Evolutionary conservation across 2,113 vertebrate genomes (phyloP), one percentile per base, ranked within the genome.

Genomic region (Holacanthus passer): DNA sequence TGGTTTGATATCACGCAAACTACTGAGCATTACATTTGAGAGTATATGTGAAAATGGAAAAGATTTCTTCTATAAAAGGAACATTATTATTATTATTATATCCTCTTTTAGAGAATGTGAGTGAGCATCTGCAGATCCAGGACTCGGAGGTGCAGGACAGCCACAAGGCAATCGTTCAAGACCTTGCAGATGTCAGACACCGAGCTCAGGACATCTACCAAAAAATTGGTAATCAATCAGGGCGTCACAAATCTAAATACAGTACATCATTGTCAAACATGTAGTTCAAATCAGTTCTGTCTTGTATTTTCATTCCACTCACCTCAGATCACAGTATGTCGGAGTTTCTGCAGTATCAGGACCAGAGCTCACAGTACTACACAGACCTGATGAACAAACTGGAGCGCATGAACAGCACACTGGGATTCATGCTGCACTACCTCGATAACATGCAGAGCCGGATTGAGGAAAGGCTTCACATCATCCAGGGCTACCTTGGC

Each of bases 301-400:
- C 0, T 27, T 48, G 14, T 12, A 45, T 3, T 45, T 14, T 32
- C 3, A 1, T 75, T 7, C n/a, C 0, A 19, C 14, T 68, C 71
- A 67, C 8, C 62, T 50, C 90, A 97, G 97, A 96, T 58, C 81
- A 80, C 5, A 88, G 94, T 65, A 77, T 96, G 93, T 62, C 76
- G 1, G 94, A 94, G 70, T 95, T 97, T 32, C 83, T 95, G 48
- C 89, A 91, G 83, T 94, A 96, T 77, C 95, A 95, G 93, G 92
- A 88, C 79, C 86, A n/a, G 73, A 95, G 95, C 0, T 88, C 92
- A 0, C 89, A 68, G 50, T 96, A 95, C 87, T 96, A 96, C 59
- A 16, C 89, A 0, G 92, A 95, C 69, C 81, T 96, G 69, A 93
- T 95, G 95, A 79, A 73, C 43, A 96, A 96, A 64, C 94, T 98